These are phyloP conservation scores for Cirrhinus molitorella DNA, from an alignment of 2,797 vertebrate genomes.

Conservation along the genomic window DNA sequence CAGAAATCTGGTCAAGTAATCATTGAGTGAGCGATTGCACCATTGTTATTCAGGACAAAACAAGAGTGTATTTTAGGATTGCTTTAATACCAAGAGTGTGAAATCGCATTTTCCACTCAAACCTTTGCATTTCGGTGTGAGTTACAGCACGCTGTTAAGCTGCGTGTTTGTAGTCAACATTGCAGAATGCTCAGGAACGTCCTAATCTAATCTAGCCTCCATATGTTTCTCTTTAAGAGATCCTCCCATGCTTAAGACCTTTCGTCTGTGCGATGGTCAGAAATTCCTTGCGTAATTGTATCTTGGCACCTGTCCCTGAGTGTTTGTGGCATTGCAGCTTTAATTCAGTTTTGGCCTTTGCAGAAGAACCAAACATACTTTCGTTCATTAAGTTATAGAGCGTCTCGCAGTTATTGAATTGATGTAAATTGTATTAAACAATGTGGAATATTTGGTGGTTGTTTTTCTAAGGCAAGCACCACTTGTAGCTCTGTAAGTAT, in stretches of 20 bases:
- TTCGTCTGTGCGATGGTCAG: constrained; percentile 46
- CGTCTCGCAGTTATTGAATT: neutral
- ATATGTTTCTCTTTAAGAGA: constrained; percentile 64
- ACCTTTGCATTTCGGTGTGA: constrained; percentile 30
- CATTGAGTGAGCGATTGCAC: neutral
- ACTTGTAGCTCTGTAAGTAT: neutral
- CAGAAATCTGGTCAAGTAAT: constrained; percentile 8
- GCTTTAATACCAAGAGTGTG: constrained; percentile 24
- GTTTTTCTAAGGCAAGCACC: neutral
- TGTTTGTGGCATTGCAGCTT: constrained; percentile 41
- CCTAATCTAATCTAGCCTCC: constrained; percentile 64
- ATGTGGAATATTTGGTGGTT: neutral
- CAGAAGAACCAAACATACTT: constrained; percentile 15
- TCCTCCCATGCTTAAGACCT: constrained; percentile 57
- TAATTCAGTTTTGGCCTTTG: constrained; percentile 46
- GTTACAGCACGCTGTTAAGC: constrained; percentile 32
- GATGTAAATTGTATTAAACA: neutral
- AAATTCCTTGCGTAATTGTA: constrained; percentile 56
- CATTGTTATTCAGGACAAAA: constrained; percentile 32
- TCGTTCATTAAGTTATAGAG: neutral
- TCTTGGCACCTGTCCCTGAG: constrained; percentile 43
- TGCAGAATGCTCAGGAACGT: constrained; percentile 51
- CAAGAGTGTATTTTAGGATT: constrained; percentile 2
- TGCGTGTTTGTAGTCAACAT: constrained; percentile 44
- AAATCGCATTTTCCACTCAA: constrained; percentile 11